These are phyloP conservation scores for Chloromyia formosa DNA, from an alignment of 2,888 invertebrate species.

Conservation along the genomic window DNA sequence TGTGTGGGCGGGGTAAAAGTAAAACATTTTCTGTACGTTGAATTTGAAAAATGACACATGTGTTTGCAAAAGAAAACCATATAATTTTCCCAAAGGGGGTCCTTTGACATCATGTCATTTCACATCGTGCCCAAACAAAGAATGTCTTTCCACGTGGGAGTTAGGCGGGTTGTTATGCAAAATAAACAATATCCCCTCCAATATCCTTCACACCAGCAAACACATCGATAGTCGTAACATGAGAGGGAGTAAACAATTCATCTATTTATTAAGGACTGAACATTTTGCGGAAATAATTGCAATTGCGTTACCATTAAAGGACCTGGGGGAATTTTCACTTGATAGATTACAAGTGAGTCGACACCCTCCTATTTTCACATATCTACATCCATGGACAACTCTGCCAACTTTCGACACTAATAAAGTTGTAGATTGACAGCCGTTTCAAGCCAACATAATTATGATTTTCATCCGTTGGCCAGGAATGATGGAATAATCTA, in stretches of 20 bases:
- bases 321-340: constrained; percentile 33
- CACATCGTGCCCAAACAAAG: too few species aligned
- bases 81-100: too few species aligned
- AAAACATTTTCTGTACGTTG: too few species aligned
- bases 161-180: too few species aligned
- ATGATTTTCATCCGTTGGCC: constrained; percentile 31
- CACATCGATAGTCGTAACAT: constrained; percentile 18
- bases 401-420: constrained; percentile 47
- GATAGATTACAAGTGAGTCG: constrained; percentile 9
- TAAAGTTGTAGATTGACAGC: constrained; percentile 45
- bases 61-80: too few species aligned
- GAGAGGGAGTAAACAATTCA: constrained; percentile 32
- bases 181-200: too few species aligned
- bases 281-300: constrained; percentile 38
- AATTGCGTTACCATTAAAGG: constrained; percentile 8
- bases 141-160: too few species aligned
- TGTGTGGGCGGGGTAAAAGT: too few species aligned
- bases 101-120: too few species aligned
- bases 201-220: neutral
- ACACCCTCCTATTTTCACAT: constrained; percentile 19
- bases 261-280: constrained; percentile 25
- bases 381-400: constrained; percentile 33
- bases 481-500: constrained; percentile 25
- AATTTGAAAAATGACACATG: too few species aligned
- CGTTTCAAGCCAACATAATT: constrained; percentile 36